A percentile compares a stretch with the other conserved stretches of the same genome.
Conservation (phyloP, 2,888 invertebrate genomes). For the Agelastica alni region DNA sequence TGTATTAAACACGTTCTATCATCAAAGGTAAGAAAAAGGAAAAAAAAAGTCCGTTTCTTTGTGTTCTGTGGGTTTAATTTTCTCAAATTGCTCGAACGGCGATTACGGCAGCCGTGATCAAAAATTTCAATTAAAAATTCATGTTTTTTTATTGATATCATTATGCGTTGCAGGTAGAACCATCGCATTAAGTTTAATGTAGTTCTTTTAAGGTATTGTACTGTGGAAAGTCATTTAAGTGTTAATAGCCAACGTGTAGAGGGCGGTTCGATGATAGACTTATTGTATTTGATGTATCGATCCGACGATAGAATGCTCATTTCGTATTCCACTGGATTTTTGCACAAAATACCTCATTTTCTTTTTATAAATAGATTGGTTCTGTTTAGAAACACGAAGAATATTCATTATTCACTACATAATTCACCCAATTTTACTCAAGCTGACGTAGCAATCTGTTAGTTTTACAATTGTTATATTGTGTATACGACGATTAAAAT, state of each 20-base stretch:
- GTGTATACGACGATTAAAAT: no score
- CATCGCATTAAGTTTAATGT: constrained; percentile 21
- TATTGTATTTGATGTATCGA: background rate
- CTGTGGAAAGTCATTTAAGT: constrained; percentile 13
- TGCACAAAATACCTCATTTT: no score
- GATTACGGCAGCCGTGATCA: constrained; percentile 35
- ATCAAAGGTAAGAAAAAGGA: constrained; percentile 19
- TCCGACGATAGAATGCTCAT: no score
- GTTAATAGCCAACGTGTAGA: constrained; percentile 12
- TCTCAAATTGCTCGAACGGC: constrained; percentile 36
- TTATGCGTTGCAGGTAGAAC: constrained; percentile 25
- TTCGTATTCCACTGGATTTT: no score
- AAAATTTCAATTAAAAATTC: constrained; percentile 41
- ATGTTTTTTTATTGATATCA: constrained; percentile 33
- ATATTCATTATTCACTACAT: no score
- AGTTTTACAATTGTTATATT: no score
- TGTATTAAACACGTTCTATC: constrained; percentile 37
- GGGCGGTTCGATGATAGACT: constrained; percentile 8
- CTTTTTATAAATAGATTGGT: no score
- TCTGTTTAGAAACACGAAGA: no score
- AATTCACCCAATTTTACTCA: no score
- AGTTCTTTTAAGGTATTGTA: constrained; percentile 22
- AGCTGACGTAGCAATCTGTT: no score
- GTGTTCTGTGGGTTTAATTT: constrained; percentile 40
- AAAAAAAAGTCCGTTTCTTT: constrained; percentile 33